These are phyloP conservation scores for Ophiodon elongatus DNA, from an alignment of 2,113 vertebrate genomes.

Conservation along the genomic window DNA sequence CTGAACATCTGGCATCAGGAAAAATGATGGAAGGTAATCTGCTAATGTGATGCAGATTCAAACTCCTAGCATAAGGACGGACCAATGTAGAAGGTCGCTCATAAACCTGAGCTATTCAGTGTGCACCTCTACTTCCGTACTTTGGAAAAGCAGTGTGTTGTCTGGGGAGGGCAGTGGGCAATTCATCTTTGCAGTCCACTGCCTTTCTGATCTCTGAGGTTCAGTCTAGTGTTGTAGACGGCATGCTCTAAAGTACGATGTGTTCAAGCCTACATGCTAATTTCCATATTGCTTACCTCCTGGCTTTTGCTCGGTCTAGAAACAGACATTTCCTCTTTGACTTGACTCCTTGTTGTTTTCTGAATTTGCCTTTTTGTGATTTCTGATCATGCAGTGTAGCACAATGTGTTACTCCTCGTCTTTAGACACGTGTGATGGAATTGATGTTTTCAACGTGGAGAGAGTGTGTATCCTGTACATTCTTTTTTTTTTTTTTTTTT, in stretches of 20 bases:
- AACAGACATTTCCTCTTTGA: conserved; percentile 21
- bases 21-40: not conserved
- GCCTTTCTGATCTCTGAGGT: too few species aligned
- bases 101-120: conserved; percentile 7
- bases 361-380: conserved; percentile 21
- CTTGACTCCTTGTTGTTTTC: conserved; percentile 13
- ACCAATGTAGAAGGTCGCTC: not conserved
- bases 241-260: not conserved
- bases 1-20: not conserved
- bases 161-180: conserved; percentile 16
- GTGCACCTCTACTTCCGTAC: conserved; percentile 4
- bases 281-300: conserved; percentile 36
- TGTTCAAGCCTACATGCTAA: not conserved
- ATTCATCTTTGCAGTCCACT: conserved; percentile 3
- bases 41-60: not conserved
- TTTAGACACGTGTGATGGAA: not conserved
- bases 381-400: conserved; percentile 6
- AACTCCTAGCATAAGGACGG: not conserved
- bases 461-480: conserved; percentile 3
- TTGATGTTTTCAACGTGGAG: not conserved
- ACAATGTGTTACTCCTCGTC: not conserved
- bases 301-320: conserved; percentile 20
- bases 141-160: conserved; percentile 4
- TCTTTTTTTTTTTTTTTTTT: conserved; percentile 1
- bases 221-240: not conserved